Evolutionary conservation across 1,140 invertebrate species (phyloP).

Genomic region (Macrotrachela quadricornifera): DNA sequence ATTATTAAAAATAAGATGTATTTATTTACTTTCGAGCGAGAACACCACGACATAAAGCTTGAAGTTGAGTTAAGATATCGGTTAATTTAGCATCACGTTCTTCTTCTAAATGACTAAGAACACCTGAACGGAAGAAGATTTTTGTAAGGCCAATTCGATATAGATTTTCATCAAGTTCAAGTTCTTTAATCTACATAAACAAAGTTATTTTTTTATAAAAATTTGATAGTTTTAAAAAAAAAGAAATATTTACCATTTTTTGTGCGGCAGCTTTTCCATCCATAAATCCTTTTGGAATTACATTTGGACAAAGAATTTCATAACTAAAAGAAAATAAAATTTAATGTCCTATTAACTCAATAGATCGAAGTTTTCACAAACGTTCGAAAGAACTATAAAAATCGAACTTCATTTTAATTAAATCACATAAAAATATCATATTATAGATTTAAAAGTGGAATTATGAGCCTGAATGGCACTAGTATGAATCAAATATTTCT

Average conservation of each 20-base stretch:
- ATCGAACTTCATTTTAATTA: too few species aligned
- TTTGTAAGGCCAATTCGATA: conserved; percentile 90
- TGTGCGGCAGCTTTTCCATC: conserved; percentile 98
- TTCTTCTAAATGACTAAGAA: conserved; percentile 90
- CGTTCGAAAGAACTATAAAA: too few species aligned
- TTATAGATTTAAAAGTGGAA: too few species aligned
- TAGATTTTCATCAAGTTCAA: conserved; percentile 87
- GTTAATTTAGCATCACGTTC: conserved; percentile 96
- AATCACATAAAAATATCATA: too few species aligned
- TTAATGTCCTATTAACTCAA: too few species aligned
- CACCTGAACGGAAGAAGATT: conserved; percentile 93
- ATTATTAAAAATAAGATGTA: too few species aligned
- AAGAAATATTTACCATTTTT: conserved; percentile 45
- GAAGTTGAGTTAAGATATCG: conserved; percentile 82
- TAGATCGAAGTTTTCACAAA: too few species aligned
- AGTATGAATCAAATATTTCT: too few species aligned
- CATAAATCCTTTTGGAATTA: conserved; percentile 96
- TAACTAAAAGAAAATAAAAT: conserved; percentile 22
- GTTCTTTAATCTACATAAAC: conserved; percentile 44
- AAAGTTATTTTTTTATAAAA: too few species aligned
- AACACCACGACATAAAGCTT: conserved; percentile 86
- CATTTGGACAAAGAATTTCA: conserved; percentile 87
- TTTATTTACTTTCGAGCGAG: conserved; percentile 46
- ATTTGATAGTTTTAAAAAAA: too few species aligned
- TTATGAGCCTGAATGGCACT: too few species aligned